phyloP scores from a whole-genome alignment of 2,888 invertebrate genomes.

The Caenorhabditis afra region DNA sequence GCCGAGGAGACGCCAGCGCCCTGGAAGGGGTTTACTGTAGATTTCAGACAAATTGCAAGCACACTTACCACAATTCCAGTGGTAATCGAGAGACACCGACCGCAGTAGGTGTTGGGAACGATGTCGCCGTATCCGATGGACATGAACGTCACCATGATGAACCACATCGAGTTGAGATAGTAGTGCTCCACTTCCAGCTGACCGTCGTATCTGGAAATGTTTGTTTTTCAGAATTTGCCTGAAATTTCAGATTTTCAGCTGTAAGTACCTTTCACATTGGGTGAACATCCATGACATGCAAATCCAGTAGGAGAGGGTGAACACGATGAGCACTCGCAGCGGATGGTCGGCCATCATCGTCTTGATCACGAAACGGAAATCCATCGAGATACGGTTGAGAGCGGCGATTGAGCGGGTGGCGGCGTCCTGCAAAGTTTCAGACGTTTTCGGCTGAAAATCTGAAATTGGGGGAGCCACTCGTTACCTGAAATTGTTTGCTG shows the following conservation, averaged over 20 bases:
- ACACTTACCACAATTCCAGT: conserved; percentile 99
- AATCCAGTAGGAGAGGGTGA: conserved; percentile 99
- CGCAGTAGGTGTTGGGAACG: conserved; percentile 99
- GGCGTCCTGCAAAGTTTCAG: conserved; percentile 87
- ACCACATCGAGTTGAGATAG: conserved; percentile 81
- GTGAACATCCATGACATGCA: conserved; percentile 99
- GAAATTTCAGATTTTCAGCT: too few relatives aligned
- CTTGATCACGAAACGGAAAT: conserved; percentile 94
- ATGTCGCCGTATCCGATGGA: conserved; percentile 88
- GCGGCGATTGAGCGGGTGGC: conserved; percentile 87
- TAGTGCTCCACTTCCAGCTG: conserved; percentile 75
- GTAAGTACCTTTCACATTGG: conserved; percentile 94
- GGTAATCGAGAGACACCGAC: conserved; percentile 97
- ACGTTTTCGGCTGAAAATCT: too few relatives aligned
- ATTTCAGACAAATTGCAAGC: background rate
- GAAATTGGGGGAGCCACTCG: background rate
- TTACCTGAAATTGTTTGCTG: conserved; percentile 91
- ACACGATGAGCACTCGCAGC: conserved; percentile 92
- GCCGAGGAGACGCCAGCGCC: conserved; percentile 99
- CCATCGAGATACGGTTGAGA: conserved; percentile 89
- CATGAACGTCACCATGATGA: conserved; percentile 90
- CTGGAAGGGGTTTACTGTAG: conserved; percentile 83
- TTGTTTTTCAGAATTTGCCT: background rate
- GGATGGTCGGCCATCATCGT: conserved; percentile 99
- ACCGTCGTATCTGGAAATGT: conserved; percentile 69